A percentile compares a stretch with the other conserved stretches of the same genome.
Conservation (phyloP, 2,888 invertebrate genomes). For the Piscicola geometra region DNA sequence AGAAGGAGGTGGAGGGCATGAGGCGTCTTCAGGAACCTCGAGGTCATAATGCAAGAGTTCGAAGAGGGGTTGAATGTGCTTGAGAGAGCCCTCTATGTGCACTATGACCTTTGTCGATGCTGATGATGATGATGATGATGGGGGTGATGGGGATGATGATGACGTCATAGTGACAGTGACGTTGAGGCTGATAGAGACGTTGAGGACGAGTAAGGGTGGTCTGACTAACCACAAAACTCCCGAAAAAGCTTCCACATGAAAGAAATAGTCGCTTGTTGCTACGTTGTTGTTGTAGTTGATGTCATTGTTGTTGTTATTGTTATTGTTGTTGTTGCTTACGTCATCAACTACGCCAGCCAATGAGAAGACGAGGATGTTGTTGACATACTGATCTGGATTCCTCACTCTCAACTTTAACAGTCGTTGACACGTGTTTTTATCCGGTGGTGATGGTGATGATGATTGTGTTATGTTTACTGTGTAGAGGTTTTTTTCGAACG, state of each 20-base stretch:
- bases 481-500: too few species aligned
- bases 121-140: slow-evolving; percentile 23
- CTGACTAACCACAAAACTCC: slow-evolving; percentile 4
- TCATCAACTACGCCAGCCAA: too few species aligned
- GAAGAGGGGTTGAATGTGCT: not conserved
- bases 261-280: not conserved
- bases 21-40: not conserved
- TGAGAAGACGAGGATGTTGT: too few species aligned
- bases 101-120: not conserved
- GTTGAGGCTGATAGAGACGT: not conserved
- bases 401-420: too few species aligned
- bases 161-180: not conserved
- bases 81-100: not conserved
- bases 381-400: too few species aligned
- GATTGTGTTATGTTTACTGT: too few species aligned
- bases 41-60: not conserved
- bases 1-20: not conserved
- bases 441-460: too few species aligned
- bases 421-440: too few species aligned
- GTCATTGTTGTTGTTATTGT: not conserved
- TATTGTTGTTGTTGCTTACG: too few species aligned
- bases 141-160: slow-evolving; percentile 14
- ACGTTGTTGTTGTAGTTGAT: not conserved
- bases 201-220: not conserved
- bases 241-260: not conserved